These are phyloP conservation scores for Sciurus carolinensis DNA, from an alignment of 2,797 vertebrate species.

Conservation along the genomic window DNA sequence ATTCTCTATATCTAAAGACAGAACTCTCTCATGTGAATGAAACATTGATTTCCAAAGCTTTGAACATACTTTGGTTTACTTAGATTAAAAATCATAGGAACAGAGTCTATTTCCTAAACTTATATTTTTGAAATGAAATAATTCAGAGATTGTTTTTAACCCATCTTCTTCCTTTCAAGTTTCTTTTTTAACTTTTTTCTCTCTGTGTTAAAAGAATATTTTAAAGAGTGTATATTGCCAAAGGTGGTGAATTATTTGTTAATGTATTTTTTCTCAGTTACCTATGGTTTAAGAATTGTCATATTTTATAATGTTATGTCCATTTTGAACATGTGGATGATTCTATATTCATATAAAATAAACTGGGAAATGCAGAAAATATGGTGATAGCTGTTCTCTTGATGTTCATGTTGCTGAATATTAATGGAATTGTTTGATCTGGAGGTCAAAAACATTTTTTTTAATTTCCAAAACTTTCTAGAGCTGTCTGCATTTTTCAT, in stretches of 20 bases:
- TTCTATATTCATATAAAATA: constrained; percentile 69
- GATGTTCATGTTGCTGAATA: constrained; percentile 65
- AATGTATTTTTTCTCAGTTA: constrained; percentile 53
- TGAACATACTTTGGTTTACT: background rate
- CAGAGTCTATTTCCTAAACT: background rate
- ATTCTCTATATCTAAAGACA: background rate
- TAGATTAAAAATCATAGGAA: background rate
- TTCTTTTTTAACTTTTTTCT: background rate
- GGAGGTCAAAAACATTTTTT: constrained; percentile 61
- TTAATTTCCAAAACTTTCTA: constrained; percentile 66
- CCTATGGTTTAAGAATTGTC: constrained; percentile 25
- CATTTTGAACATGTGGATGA: constrained; percentile 15
- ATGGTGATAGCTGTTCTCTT: constrained; percentile 64
- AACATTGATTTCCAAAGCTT: background rate
- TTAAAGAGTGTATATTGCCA: background rate
- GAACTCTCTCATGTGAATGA: background rate
- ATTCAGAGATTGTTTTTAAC: background rate
- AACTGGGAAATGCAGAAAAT: constrained; percentile 63
- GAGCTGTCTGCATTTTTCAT: background rate
- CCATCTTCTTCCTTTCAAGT: background rate
- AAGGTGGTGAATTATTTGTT: background rate
- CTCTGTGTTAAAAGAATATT: constrained; percentile 14
- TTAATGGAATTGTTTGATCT: constrained; percentile 78
- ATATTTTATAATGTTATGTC: constrained; percentile 27
- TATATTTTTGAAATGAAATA: background rate